Conservation (phyloP, 2,113 vertebrate genomes). For the Chlorocebus sabaeus region DNA sequence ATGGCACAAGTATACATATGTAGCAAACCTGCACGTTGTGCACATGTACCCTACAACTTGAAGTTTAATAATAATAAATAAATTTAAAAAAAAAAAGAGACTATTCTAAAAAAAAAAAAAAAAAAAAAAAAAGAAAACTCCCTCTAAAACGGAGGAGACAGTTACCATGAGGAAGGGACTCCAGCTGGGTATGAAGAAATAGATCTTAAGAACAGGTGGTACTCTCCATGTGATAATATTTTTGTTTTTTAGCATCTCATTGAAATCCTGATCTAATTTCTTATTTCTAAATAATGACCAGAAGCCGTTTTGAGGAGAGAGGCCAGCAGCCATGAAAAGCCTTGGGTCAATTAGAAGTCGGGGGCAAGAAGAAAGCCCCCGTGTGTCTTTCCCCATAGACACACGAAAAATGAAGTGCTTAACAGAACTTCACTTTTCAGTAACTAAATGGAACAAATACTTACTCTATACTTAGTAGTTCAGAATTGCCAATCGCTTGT, state of each 20-base stretch:
- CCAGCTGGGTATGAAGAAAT: background rate
- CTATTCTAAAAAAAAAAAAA: too few relatives aligned
- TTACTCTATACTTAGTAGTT: background rate
- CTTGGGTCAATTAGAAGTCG: background rate
- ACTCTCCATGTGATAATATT: background rate
- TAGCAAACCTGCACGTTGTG: too few relatives aligned
- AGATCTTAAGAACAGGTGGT: background rate
- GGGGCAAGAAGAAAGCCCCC: background rate
- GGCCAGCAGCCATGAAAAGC: background rate
- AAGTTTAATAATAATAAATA: too few relatives aligned
- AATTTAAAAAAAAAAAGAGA: too few relatives aligned
- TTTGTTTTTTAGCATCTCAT: background rate
- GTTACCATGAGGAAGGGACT: background rate
- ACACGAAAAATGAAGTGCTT: background rate
- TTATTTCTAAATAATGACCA: background rate
- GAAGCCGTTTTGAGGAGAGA: background rate
- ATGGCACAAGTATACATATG: too few relatives aligned
- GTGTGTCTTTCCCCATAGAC: background rate
- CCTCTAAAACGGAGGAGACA: background rate
- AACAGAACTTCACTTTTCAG: background rate
- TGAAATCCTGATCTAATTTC: background rate
- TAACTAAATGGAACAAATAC: background rate
- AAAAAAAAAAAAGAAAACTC: too few relatives aligned
- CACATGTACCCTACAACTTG: too few relatives aligned
- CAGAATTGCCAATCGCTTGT: background rate